Percentiles rank a stretch among this genome's conserved stretches.
These are phyloP conservation scores for Hermaeophaga mercurialis DNA, from an alignment of 2,888 invertebrate species.

Conservation along the genomic window DNA sequence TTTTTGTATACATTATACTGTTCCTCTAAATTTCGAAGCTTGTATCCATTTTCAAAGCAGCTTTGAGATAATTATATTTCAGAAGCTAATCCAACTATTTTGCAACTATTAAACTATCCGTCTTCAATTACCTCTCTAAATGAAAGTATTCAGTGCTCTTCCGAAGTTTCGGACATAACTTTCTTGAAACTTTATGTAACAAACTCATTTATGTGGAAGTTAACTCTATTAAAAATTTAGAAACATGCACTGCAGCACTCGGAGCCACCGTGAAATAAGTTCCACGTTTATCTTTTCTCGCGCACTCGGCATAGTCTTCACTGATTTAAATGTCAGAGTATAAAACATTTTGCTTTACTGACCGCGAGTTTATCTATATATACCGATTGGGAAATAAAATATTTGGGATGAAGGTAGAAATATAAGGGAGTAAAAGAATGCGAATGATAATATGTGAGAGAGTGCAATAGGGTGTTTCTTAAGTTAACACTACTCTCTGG, in stretches of 20 bases:
- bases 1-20: too few species aligned
- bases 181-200: constrained; percentile 1
- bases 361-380: too few species aligned
- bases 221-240: constrained; percentile 19
- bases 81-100: background rate
- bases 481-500: too few species aligned
- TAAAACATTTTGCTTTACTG: too few species aligned
- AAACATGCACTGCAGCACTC: constrained; percentile 10
- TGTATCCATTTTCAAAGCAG: background rate
- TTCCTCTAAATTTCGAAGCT: too few species aligned
- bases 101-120: constrained; percentile 5
- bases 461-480: too few species aligned
- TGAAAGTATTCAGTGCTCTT: constrained; percentile 7
- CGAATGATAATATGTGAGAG: too few species aligned
- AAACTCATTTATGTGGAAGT: constrained; percentile 20
- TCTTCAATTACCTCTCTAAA: background rate
- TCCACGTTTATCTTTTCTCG: background rate
- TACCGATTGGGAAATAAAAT: too few species aligned
- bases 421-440: too few species aligned
- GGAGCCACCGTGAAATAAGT: constrained; percentile 1
- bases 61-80: background rate
- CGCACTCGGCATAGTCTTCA: background rate
- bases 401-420: too few species aligned
- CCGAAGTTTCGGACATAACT: constrained; percentile 6
- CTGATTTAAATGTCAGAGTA: constrained; percentile 3